Evolutionary conservation across 2,888 invertebrate species (phyloP).

Genomic region (Epsilonema sp.): DNA sequence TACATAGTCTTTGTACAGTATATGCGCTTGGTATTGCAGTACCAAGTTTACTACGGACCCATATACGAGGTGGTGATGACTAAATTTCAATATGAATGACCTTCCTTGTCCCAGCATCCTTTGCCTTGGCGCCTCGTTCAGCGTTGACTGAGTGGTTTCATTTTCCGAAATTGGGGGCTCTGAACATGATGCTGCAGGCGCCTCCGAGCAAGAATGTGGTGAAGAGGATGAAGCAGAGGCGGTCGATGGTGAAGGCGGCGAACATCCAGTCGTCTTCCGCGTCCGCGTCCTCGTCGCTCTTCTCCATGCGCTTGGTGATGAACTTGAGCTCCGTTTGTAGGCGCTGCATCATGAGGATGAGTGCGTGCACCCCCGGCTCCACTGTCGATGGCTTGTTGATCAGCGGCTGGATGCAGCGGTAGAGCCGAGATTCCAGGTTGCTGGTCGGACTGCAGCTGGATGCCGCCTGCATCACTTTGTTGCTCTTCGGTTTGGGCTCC

Average conservation of each 20-base stretch:
- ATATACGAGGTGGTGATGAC: too few species aligned
- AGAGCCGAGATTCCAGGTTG: not conserved
- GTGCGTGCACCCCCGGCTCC: conserved; percentile 15
- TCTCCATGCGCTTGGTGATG: too few species aligned
- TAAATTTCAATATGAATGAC: too few species aligned
- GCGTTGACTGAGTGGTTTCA: too few species aligned
- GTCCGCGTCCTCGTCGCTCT: conserved; percentile 23
- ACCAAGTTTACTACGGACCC: too few species aligned
- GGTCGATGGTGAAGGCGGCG: conserved; percentile 22
- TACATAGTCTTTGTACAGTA: too few species aligned
- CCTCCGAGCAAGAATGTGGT: conserved; percentile 24
- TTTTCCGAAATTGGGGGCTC: conserved; percentile 25
- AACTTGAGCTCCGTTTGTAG: conserved; percentile 18
- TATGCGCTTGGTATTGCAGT: too few species aligned
- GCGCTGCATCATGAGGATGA: conserved; percentile 15
- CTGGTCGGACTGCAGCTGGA: too few species aligned
- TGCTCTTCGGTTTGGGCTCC: too few species aligned
- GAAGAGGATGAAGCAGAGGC: conserved; percentile 26
- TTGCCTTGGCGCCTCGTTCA: too few species aligned
- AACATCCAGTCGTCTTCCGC: conserved; percentile 21
- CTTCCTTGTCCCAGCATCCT: too few species aligned
- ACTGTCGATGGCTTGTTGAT: conserved; percentile 7
- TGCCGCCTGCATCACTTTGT: too few species aligned
- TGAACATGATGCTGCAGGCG: conserved; percentile 22
- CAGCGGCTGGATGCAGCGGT: not conserved